A percentile compares a stretch with the other conserved stretches of the same genome.
Conservation (phyloP, 2,113 vertebrate genomes). For the Phylloscopus trochiloides region DNA sequence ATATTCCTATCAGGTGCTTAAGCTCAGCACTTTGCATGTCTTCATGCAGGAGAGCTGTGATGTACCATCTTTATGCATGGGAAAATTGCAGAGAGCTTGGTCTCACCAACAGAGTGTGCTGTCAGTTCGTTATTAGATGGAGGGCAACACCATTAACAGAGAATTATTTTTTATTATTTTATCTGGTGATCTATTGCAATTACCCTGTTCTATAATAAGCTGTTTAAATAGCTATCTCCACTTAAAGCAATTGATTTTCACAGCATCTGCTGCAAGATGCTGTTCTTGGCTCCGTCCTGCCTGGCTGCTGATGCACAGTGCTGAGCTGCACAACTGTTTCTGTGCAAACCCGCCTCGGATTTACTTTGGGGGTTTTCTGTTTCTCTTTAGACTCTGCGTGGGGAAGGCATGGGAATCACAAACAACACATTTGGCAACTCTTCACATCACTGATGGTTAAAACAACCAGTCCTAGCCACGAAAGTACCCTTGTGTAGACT, state of each 20-base stretch:
- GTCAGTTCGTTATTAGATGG: not conserved
- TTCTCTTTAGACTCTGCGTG: conserved; percentile 3
- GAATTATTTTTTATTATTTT: not conserved
- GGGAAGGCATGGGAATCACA: conserved; percentile 35
- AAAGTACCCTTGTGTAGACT: not conserved
- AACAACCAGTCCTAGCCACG: not conserved
- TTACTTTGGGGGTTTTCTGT: conserved; percentile 14
- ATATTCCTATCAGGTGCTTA: not conserved
- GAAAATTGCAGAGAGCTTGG: not conserved
- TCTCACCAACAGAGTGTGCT: conserved; percentile 31
- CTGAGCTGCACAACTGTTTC: not conserved
- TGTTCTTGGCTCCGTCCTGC: not conserved
- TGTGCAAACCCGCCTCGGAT: not conserved
- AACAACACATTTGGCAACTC: not conserved
- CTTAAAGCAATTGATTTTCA: not conserved
- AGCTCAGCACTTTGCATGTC: not conserved
- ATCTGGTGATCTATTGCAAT: not conserved
- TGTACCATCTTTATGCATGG: not conserved
- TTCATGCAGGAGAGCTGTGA: not conserved
- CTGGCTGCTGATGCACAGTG: not conserved
- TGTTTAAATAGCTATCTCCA: conserved; percentile 1
- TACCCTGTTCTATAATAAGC: not conserved
- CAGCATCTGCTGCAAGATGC: conserved; percentile 24
- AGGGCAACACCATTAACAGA: not conserved
- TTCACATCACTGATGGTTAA: not conserved